These are phyloP conservation scores for Musca vetustissima DNA, from an alignment of 1,140 invertebrate species.

Conservation along the genomic window DNA sequence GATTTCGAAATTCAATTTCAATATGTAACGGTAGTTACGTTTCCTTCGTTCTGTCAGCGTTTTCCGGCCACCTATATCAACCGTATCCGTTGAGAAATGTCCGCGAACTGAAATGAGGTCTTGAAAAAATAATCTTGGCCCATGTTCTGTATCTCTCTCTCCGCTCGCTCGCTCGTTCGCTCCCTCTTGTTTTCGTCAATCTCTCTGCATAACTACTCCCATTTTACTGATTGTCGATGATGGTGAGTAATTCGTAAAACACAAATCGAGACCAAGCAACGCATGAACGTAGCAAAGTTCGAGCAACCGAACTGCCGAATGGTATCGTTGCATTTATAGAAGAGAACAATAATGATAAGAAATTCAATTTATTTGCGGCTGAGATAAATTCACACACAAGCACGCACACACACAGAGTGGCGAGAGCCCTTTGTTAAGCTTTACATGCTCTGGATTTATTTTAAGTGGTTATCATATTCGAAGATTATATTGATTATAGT, in stretches of 20 bases:
- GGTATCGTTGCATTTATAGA: background rate
- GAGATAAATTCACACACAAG: conserved; percentile 12
- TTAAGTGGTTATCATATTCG: no score
- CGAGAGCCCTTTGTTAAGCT: no score
- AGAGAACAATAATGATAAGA: conserved; percentile 11
- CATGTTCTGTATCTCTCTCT: no score
- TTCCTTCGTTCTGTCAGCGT: background rate
- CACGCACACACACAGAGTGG: no score
- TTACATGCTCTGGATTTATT: no score
- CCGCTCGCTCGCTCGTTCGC: background rate
- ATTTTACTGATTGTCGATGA: conserved; percentile 7
- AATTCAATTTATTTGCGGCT: conserved; percentile 19
- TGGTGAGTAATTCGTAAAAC: background rate
- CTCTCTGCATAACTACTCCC: no score
- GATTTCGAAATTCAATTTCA: background rate
- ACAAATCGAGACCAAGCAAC: background rate
- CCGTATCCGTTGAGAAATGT: conserved; percentile 9
- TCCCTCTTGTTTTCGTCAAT: no score
- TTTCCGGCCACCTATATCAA: conserved; percentile 1
- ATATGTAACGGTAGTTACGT: no score
- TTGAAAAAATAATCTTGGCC: background rate
- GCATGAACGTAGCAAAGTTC: background rate
- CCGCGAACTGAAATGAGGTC: conserved; percentile 10
- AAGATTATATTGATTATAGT: no score
- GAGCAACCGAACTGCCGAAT: no score